Conservation (phyloP, 1,140 invertebrate species). For the Liolophura sinensis region DNA sequence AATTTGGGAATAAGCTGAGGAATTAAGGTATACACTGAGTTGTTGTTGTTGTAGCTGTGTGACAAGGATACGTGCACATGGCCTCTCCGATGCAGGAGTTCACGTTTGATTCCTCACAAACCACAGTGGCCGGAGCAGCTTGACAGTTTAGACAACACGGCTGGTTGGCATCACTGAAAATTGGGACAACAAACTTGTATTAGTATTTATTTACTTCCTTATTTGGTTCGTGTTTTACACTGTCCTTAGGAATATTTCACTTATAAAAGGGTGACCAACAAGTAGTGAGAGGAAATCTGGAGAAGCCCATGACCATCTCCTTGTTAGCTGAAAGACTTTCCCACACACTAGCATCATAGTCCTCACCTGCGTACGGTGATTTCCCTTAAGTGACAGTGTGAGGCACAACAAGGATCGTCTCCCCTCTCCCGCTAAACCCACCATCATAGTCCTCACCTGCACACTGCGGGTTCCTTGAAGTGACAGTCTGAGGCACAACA, state of each 20-base stretch:
- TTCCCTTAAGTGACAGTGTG: conserved; percentile 20
- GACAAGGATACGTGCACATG: conserved; percentile 54
- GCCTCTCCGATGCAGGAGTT: conserved; percentile 88
- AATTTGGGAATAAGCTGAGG: too few relatives aligned
- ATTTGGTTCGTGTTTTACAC: too few relatives aligned
- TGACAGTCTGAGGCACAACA: neutral
- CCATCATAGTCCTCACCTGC: conserved; percentile 45
- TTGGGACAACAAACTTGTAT: conserved; percentile 13
- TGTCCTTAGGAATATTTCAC: too few relatives aligned
- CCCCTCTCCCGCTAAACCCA: conserved; percentile 35
- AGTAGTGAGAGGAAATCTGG: too few relatives aligned
- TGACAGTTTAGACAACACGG: conserved; percentile 90
- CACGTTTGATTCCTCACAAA: conserved; percentile 81
- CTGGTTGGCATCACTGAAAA: conserved; percentile 87
- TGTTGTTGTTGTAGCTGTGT: too few relatives aligned
- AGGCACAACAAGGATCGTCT: conserved; percentile 35
- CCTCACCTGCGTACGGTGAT: conserved; percentile 34
- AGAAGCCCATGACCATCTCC: too few relatives aligned
- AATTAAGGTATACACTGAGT: too few relatives aligned
- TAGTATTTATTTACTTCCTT: too few relatives aligned
- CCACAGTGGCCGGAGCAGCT: conserved; percentile 72
- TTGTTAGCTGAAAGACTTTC: too few relatives aligned
- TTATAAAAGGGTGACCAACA: too few relatives aligned
- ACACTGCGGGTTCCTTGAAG: too few relatives aligned
- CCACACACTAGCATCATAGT: too few relatives aligned